Conservation (phyloP, 1,140 invertebrate species). For the Ruditapes philippinarum region DNA sequence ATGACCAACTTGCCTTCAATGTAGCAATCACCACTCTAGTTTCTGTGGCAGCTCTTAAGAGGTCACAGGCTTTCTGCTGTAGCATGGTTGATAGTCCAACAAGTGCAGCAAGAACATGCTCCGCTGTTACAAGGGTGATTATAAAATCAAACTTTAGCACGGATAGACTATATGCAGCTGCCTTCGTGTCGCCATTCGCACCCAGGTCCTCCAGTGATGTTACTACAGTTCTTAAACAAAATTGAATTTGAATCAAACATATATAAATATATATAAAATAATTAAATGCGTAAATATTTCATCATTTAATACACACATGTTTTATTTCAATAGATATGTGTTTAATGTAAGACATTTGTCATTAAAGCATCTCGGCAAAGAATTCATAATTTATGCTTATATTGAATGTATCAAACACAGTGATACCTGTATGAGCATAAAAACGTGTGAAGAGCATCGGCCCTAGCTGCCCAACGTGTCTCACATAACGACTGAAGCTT, state of each 20-base stretch:
- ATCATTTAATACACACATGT: too few relatives aligned
- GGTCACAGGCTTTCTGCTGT: neutral
- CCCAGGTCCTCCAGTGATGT: neutral
- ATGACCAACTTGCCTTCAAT: too few relatives aligned
- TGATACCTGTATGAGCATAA: too few relatives aligned
- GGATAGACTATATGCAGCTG: neutral
- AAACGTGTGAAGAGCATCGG: neutral
- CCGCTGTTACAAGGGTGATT: neutral
- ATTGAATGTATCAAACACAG: too few relatives aligned
- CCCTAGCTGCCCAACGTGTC: neutral
- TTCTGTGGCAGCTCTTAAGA: conserved; percentile 3
- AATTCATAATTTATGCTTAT: too few relatives aligned
- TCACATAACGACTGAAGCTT: conserved; percentile 15
- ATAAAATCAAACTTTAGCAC: neutral
- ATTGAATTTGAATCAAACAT: too few relatives aligned
- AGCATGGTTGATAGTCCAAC: neutral
- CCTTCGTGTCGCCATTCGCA: neutral
- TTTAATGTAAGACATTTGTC: too few relatives aligned
- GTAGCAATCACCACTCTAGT: neutral
- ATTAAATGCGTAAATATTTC: too few relatives aligned
- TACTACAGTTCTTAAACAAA: neutral
- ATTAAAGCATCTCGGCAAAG: too few relatives aligned
- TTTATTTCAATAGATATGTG: too few relatives aligned
- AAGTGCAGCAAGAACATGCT: neutral
- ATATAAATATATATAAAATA: too few relatives aligned